Percentiles rank a stretch among this genome's conserved stretches.
Evolutionary conservation across 2,113 vertebrate species (phyloP).

Genomic region (Cygnus atratus): DNA sequence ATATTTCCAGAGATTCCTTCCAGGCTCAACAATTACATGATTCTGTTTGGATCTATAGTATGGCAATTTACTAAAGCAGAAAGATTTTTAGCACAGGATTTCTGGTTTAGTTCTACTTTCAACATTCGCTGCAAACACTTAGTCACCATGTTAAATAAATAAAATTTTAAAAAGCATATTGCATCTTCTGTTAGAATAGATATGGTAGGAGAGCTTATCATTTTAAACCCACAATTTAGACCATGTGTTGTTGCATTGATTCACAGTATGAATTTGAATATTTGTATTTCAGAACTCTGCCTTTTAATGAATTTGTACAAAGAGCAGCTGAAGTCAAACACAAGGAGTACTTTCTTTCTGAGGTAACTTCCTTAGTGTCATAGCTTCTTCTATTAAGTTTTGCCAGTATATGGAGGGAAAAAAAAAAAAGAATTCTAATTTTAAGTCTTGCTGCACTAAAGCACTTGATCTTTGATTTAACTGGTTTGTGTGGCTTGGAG

Average conservation of each 20-base stretch:
- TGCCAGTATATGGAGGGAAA: background rate
- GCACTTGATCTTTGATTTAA: background rate
- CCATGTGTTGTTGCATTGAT: background rate
- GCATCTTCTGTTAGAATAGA: background rate
- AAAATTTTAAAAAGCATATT: background rate
- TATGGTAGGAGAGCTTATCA: background rate
- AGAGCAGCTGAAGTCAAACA: constrained; percentile 90
- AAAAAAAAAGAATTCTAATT: background rate
- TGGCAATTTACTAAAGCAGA: background rate
- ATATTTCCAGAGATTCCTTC: background rate
- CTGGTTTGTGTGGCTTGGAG: background rate
- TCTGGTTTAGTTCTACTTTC: background rate
- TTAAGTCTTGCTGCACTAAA: background rate
- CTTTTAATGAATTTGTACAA: constrained; percentile 87
- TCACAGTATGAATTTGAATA: constrained; percentile 5
- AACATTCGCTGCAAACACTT: background rate
- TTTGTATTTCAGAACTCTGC: constrained; percentile 85
- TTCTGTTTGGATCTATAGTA: background rate
- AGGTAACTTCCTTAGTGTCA: constrained; percentile 76
- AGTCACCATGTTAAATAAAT: background rate
- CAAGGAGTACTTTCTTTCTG: constrained; percentile 87
- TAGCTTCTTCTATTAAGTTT: background rate
- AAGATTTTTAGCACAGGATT: background rate
- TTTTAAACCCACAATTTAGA: background rate
- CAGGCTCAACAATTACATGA: background rate